Evolutionary conservation across 1,140 invertebrate species (phyloP).

Genomic region (Ceratosolen solmsi): DNA sequence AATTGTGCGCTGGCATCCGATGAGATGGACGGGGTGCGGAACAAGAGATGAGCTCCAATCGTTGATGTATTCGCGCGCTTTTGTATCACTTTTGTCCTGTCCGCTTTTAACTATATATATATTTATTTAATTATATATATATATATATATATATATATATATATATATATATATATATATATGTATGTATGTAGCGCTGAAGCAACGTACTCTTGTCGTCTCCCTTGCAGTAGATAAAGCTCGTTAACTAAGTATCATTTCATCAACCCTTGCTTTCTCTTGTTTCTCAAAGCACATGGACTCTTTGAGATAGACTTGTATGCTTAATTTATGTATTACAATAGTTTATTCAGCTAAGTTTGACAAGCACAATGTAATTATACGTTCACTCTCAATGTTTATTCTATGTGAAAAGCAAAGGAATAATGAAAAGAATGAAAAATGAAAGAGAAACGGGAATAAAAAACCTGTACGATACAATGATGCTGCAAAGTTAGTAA

Average conservation of each 20-base stretch:
- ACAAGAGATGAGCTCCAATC: not conserved
- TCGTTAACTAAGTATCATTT: not conserved
- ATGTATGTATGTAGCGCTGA: not conserved
- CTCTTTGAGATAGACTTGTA: too few relatives aligned
- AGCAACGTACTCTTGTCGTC: not conserved
- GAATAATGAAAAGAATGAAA: too few relatives aligned
- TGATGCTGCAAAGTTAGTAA: constrained; percentile 19
- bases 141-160: not conserved
- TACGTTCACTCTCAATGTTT: too few relatives aligned
- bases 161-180: constrained; percentile 5
- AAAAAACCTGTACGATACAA: not conserved
- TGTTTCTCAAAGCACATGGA: not conserved
- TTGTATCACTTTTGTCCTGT: constrained; percentile 32
- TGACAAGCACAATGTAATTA: not conserved
- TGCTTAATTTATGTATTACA: constrained; percentile 32
- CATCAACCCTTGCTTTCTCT: not conserved
- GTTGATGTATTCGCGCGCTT: constrained; percentile 38
- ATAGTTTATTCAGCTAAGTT: constrained; percentile 16
- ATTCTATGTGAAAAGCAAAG: too few relatives aligned
- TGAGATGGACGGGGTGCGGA: constrained; percentile 49
- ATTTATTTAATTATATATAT: not conserved
- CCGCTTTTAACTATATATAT: not conserved
- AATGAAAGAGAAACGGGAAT: too few relatives aligned
- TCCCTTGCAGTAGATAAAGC: constrained; percentile 8
- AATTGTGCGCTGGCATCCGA: constrained; percentile 39